A percentile compares a stretch with the other conserved stretches of the same genome.
These are phyloP conservation scores for Gambusia affinis DNA, from an alignment of 2,113 vertebrate genomes.

Conservation along the genomic window DNA sequence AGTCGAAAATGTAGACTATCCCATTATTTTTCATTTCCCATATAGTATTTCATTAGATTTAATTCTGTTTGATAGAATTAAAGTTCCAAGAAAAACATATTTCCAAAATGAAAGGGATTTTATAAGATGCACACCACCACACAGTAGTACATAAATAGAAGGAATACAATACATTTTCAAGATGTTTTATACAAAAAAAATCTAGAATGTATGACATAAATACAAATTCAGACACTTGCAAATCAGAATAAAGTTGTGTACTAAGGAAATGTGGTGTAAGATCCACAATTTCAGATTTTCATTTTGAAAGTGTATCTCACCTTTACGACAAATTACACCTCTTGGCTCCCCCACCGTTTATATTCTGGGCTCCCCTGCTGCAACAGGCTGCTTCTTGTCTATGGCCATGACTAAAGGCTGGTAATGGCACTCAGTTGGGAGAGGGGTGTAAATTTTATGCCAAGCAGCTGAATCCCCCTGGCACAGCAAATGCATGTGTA, in stretches of 20 bases:
- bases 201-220: too few species aligned
- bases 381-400: slow-evolving; percentile 28
- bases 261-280: neutral
- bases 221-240: neutral
- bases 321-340: slow-evolving; percentile 15
- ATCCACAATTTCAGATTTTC: neutral
- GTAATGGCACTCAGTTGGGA: slow-evolving; percentile 18
- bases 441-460: neutral
- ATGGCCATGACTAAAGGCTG: slow-evolving; percentile 13
- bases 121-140: too few species aligned
- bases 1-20: too few species aligned
- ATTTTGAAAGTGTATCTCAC: slow-evolving; percentile 16
- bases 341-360: slow-evolving; percentile 22
- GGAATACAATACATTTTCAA: too few species aligned
- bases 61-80: too few species aligned
- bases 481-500: neutral
- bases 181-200: too few species aligned
- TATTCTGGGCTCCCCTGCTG: slow-evolving; percentile 30
- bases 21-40: too few species aligned
- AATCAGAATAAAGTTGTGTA: neutral
- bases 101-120: too few species aligned
- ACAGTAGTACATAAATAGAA: too few species aligned
- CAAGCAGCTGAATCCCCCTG: slow-evolving; percentile 14
- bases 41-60: too few species aligned
- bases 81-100: too few species aligned